Percentiles rank a stretch among this genome's conserved stretches.
Evolutionary conservation across 2,888 invertebrate genomes (phyloP).

Genomic region (Nemotelus nigrinus): DNA sequence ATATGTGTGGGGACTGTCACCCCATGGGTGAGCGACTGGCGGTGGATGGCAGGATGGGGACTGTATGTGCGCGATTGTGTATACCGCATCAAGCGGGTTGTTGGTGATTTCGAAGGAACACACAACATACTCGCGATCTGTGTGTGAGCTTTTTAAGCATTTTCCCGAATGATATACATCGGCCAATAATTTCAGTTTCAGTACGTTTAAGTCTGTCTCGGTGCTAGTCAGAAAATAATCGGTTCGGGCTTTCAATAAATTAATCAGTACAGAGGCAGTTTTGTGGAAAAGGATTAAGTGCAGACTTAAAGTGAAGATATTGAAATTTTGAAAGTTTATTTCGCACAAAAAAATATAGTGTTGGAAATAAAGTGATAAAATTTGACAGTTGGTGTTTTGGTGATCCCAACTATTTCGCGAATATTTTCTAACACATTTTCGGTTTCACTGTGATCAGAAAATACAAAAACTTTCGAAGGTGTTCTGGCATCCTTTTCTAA

Average conservation of each 20-base stretch:
- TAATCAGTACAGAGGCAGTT: slow-evolving; percentile 26
- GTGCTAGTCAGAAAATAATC: slow-evolving; percentile 59
- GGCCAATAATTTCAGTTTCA: slow-evolving; percentile 53
- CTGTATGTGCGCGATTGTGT: slow-evolving; percentile 39
- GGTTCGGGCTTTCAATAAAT: slow-evolving; percentile 49
- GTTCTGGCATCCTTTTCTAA: no score
- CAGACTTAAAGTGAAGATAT: slow-evolving; percentile 18
- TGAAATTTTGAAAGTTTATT: neutral
- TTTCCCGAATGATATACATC: slow-evolving; percentile 45
- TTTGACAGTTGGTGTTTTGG: no score
- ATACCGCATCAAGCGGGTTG: slow-evolving; percentile 38
- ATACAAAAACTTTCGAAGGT: no score
- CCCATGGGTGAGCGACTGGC: neutral
- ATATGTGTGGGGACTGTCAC: slow-evolving; percentile 42
- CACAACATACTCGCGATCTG: slow-evolving; percentile 45
- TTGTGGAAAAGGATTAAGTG: slow-evolving; percentile 27
- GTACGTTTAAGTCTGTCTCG: slow-evolving; percentile 66
- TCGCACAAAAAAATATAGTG: neutral
- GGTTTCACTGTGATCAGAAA: no score
- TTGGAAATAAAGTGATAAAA: neutral
- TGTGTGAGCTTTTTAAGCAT: slow-evolving; percentile 46
- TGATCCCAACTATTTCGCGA: no score
- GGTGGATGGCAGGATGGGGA: neutral
- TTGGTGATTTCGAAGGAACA: slow-evolving; percentile 39
- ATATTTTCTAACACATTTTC: no score